Conservation (phyloP, 2,797 vertebrate species). For the Chrysolophus pictus region DNA sequence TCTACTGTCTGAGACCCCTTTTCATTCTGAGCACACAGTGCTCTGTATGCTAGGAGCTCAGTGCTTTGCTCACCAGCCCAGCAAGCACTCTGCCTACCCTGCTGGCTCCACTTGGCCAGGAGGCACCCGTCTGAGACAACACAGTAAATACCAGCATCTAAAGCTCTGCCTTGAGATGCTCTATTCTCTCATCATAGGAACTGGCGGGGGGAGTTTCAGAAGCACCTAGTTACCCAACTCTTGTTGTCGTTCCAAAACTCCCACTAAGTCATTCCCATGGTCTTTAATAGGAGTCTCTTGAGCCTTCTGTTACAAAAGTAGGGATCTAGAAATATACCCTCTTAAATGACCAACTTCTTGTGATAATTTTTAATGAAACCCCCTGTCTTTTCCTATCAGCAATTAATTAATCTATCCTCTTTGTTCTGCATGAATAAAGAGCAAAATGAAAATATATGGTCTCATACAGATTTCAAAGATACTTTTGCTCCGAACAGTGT, state of each 20-base stretch:
- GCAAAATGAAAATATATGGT: slow-evolving; percentile 41
- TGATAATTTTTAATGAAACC: slow-evolving; percentile 56
- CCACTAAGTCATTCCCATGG: slow-evolving; percentile 61
- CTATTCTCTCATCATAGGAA: slow-evolving; percentile 26
- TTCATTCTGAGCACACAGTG: fast-evolving
- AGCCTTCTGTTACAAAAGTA: not conserved
- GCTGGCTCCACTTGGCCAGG: fast-evolving
- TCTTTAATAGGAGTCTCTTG: slow-evolving; percentile 69
- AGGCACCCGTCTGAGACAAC: not conserved
- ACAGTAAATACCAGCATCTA: not conserved
- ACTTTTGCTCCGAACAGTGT: slow-evolving; percentile 48
- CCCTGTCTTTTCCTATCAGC: slow-evolving; percentile 42
- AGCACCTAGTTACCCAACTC: not conserved
- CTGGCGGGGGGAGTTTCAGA: slow-evolving; percentile 40
- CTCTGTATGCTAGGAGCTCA: fast-evolving
- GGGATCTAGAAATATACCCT: slow-evolving; percentile 1
- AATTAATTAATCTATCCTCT: slow-evolving; percentile 61
- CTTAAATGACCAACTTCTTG: slow-evolving; percentile 44
- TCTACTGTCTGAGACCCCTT: not conserved
- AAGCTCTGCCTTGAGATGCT: slow-evolving; percentile 36
- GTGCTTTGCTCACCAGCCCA: fast-evolving
- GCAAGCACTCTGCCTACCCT: not conserved
- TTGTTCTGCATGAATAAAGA: slow-evolving; percentile 58
- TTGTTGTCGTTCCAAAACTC: not conserved
- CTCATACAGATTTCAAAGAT: slow-evolving; percentile 48